Conservation (phyloP, 2,113 vertebrate genomes). For the Eolophus roseicapilla region DNA sequence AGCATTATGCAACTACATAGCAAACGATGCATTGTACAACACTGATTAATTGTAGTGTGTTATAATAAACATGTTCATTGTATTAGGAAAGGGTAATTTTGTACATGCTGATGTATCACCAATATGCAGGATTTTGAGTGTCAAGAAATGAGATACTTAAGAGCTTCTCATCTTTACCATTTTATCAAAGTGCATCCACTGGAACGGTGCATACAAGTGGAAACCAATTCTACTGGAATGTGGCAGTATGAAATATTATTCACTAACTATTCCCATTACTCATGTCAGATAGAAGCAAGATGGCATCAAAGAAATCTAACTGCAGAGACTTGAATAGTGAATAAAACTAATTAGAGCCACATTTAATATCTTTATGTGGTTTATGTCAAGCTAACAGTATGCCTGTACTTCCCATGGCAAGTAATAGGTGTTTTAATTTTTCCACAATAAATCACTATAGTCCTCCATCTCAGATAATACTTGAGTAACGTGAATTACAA, state of each 20-base stretch:
- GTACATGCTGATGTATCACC: slow-evolving; percentile 1
- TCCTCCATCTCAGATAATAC: not conserved
- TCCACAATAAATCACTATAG: slow-evolving; percentile 13
- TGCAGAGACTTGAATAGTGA: not conserved
- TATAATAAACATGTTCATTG: not conserved
- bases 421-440: slow-evolving; percentile 40
- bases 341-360: slow-evolving; percentile 59
- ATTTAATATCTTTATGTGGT: slow-evolving; percentile 56
- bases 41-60: not conserved
- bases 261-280: slow-evolving; percentile 58
- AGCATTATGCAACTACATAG: not conserved
- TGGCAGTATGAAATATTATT: slow-evolving; percentile 66
- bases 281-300: slow-evolving; percentile 43
- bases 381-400: slow-evolving; percentile 48
- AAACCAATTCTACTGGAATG: slow-evolving; percentile 43
- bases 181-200: slow-evolving; percentile 55
- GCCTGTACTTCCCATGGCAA: slow-evolving; percentile 4
- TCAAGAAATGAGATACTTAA: slow-evolving; percentile 32
- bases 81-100: slow-evolving; percentile 49
- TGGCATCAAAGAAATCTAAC: slow-evolving; percentile 53
- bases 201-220: slow-evolving; percentile 34
- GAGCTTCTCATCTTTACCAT: slow-evolving; percentile 31
- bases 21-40: not conserved
- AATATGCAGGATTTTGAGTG: slow-evolving; percentile 16
- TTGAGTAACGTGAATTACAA: not conserved